Percentiles rank a stretch among this genome's conserved stretches.
phyloP scores from a whole-genome alignment of 2,113 vertebrate genomes.

The Acinonyx jubatus region DNA sequence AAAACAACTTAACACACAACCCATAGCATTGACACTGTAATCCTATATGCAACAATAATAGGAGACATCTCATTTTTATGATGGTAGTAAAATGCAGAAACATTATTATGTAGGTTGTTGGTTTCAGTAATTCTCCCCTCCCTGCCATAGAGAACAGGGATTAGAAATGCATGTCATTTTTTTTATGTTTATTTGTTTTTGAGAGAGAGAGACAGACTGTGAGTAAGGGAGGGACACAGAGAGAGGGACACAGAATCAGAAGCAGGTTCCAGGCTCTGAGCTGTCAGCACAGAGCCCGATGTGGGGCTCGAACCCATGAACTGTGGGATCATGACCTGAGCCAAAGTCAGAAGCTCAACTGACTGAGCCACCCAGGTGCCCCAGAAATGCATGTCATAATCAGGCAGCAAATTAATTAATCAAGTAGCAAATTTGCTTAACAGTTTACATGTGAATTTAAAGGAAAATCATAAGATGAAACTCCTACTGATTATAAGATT shows the following conservation, averaged over 20 bases:
- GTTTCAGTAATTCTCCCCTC: not conserved
- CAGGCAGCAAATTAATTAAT: not conserved
- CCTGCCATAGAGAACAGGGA: not conserved
- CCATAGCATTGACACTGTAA: not conserved
- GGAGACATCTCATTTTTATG: not conserved
- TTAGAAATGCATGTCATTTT: not conserved
- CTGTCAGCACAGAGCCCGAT: no score
- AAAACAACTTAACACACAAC: no score
- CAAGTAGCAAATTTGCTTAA: not conserved
- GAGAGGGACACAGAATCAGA: no score
- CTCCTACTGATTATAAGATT: not conserved
- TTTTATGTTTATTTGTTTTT: no score
- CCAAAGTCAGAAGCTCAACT: no score
- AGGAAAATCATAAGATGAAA: not conserved
- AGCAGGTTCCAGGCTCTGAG: no score
- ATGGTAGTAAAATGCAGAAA: not conserved
- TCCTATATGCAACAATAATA: not conserved
- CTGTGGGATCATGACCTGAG: no score
- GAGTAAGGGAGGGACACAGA: no score
- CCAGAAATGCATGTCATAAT: not conserved
- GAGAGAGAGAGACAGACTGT: no score
- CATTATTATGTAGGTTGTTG: not conserved
- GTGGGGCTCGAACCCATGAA: no score
- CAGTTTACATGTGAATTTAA: not conserved
- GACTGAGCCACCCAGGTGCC: no score